These are phyloP conservation scores for Meteorus colon DNA, from an alignment of 2,888 invertebrate genomes.

Conservation along the genomic window DNA sequence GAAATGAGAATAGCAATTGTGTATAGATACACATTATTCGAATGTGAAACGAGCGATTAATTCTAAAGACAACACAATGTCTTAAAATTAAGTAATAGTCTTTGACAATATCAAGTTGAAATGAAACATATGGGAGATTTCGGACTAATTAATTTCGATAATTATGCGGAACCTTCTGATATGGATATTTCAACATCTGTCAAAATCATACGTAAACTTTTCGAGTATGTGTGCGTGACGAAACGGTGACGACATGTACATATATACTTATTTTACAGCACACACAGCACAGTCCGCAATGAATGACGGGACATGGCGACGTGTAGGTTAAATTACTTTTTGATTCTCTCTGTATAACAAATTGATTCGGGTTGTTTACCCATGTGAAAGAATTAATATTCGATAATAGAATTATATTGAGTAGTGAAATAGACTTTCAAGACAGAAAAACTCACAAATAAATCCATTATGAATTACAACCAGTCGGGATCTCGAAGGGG, in stretches of 20 bases:
- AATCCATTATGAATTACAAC: conserved; percentile 67
- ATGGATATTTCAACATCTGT: conserved; percentile 37
- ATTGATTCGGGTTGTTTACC: neutral
- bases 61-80: neutral
- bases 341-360: conserved; percentile 33
- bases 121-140: neutral
- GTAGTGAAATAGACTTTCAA: neutral
- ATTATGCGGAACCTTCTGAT: neutral
- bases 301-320: conserved; percentile 60
- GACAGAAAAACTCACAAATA: neutral
- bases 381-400: conserved; percentile 1
- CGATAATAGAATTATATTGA: neutral
- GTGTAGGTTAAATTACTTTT: conserved; percentile 57
- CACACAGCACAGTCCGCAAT: conserved; percentile 44
- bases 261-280: neutral
- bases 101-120: neutral
- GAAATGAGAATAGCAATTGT: neutral
- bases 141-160: neutral
- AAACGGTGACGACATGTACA: conserved; percentile 28
- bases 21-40: neutral
- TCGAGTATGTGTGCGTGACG: neutral
- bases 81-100: neutral
- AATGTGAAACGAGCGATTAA: neutral
- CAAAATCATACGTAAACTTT: conserved; percentile 36
- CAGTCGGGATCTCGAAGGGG: conserved; percentile 67